Evolutionary conservation across 2,888 invertebrate genomes (phyloP), one percentile per base, ranked within the genome.

Genomic region (Timandra comae): DNA sequence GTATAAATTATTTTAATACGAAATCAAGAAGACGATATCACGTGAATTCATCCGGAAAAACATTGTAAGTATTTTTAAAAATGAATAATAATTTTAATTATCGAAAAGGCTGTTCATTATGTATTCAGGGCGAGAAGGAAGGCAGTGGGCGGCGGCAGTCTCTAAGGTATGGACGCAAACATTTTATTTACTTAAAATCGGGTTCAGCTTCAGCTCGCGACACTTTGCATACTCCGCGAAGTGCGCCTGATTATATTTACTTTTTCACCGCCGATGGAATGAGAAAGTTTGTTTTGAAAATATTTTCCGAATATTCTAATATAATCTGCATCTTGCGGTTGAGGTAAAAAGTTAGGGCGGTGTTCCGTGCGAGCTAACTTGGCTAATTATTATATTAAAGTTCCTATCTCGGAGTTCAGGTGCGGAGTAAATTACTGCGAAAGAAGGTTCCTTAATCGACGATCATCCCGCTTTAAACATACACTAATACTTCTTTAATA

Each of bases 121-220:
- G 53, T 53, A 70, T 72, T 73, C 70, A 71, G 56, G 55, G 49
- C 52, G 53, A 52, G 49, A 56, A 43, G 43, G 42, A 43, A 43
- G 53, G 49, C 38, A 52, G 53, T 50, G 39, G n/a, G n/a, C 41
- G 51, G 37, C 47, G 42, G 52, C 52, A 52, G 58, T 52, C 50
- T 56, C 49, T 56, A 49, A 58, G 65, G 60, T 59, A 57, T 59
- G 49, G 54, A 46, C 49, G 43, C 47, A 46, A 52, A 46, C 54
- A 58, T 52, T 65, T 67, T 69, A 68, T 68, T 70, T 67, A 60
- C 63, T 56, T 63, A 65, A 70, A 66, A 69, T 66, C 62, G 52
- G 48, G 47, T 62, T 57, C 53, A 43, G 51, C 49, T 48, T 47
- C 38, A 42, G 46, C 49, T 50, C 47, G 49, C 48, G 58, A 59